Conservation (phyloP, 2,113 vertebrate species). For the Eurypyga helias region DNA sequence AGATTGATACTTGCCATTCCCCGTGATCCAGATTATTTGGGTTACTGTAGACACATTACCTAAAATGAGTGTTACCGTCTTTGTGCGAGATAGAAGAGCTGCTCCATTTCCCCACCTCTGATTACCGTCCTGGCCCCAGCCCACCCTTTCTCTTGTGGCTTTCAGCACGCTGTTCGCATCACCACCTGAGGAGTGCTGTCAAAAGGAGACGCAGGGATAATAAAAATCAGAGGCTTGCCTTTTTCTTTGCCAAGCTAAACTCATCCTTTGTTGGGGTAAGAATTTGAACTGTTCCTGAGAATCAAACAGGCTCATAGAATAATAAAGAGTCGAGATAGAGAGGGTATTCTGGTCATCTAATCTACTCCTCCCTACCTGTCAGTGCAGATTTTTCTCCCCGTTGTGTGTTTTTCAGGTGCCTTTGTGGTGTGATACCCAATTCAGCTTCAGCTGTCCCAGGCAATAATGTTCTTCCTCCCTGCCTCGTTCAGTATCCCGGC, state of each 20-base stretch:
- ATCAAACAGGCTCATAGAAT: background rate
- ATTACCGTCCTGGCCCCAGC: background rate
- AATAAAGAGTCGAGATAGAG: background rate
- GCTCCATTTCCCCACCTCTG: background rate
- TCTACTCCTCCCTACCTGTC: background rate
- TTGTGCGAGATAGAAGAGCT: background rate
- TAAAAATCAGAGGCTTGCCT: background rate
- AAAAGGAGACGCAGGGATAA: background rate
- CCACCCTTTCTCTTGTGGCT: background rate
- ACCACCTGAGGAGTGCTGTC: background rate
- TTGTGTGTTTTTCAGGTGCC: background rate
- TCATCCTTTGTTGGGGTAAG: background rate
- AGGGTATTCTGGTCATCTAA: background rate
- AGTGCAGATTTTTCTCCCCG: background rate
- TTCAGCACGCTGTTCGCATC: background rate
- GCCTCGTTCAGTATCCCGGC: background rate
- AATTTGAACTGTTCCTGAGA: background rate
- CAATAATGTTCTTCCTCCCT: background rate
- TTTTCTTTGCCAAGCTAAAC: background rate
- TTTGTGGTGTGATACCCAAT: background rate
- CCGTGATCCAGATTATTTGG: background rate
- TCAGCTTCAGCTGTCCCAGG: background rate
- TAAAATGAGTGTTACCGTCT: background rate
- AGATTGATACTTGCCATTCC: conserved; percentile 14
- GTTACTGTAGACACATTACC: background rate